Conservation (phyloP, 2,888 invertebrate genomes). For the Megastigmus dorsalis region DNA sequence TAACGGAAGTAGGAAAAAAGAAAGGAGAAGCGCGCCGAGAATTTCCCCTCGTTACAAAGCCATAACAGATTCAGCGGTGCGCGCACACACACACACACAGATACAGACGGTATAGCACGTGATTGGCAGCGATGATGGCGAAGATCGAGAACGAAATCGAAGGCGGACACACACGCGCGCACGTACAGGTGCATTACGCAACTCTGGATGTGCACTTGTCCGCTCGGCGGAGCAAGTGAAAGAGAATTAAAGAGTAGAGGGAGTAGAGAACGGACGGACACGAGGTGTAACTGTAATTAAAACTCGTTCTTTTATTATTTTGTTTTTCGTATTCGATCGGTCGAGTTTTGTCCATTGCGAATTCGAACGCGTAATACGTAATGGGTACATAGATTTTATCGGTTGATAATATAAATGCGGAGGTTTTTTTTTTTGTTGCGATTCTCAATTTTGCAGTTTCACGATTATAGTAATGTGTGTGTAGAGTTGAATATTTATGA, state of each 20-base stretch:
- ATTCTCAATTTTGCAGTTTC: background rate
- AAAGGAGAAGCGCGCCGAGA: conserved; percentile 9
- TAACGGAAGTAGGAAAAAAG: background rate
- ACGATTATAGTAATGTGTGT: no score
- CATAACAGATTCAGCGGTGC: background rate
- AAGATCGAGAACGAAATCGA: conserved; percentile 29
- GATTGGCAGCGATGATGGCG: conserved; percentile 2
- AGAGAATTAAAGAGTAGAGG: background rate
- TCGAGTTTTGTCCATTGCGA: no score
- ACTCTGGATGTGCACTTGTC: conserved; percentile 26
- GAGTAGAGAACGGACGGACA: background rate
- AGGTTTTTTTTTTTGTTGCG: conserved; percentile 4
- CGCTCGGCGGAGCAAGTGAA: conserved; percentile 14
- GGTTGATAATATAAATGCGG: no score
- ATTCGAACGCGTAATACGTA: no score
- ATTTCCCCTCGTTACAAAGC: conserved; percentile 14
- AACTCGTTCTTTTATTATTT: background rate
- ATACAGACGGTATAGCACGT: no score
- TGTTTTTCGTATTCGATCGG: no score
- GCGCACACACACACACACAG: no score
- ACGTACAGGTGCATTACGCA: conserved; percentile 23
- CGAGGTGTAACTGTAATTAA: conserved; percentile 28
- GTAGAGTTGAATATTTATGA: background rate
- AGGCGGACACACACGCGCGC: background rate
- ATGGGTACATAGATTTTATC: no score